Percentiles rank a stretch among this genome's conserved stretches.
These are phyloP conservation scores for Pseudochirops cupreus DNA, from an alignment of 2,797 vertebrate species.

Conservation along the genomic window DNA sequence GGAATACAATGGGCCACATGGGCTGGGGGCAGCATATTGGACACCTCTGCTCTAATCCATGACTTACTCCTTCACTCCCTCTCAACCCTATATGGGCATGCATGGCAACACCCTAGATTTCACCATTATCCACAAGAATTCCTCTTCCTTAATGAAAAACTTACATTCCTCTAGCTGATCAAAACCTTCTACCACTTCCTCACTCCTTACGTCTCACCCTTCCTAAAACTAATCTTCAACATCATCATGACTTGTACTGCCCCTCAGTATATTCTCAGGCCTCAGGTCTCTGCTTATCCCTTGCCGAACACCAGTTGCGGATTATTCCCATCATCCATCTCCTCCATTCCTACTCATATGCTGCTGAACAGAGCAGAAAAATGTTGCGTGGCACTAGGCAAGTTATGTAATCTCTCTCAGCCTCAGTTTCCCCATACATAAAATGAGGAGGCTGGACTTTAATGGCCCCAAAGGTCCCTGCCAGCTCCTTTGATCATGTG, in stretches of 20 bases:
- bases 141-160: background rate
- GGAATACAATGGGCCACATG: background rate
- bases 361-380: background rate
- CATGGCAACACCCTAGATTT: background rate
- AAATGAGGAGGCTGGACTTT: background rate
- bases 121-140: background rate
- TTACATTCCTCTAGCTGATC: background rate
- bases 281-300: background rate
- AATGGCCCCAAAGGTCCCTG: background rate
- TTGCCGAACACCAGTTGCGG: background rate
- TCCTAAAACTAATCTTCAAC: background rate
- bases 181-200: background rate
- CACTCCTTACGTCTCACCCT: background rate
- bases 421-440: background rate
- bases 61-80: background rate
- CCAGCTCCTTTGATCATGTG: background rate
- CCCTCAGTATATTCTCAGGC: background rate
- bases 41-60: background rate
- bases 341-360: background rate
- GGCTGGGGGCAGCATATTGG: background rate
- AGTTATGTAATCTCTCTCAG: background rate
- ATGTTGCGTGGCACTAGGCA: background rate
- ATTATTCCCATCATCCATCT: background rate
- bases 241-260: background rate
- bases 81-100: background rate